Evolutionary conservation across 2,888 invertebrate species (phyloP), one percentile per base, ranked within the genome.

Genomic region (Ptychoptera contaminata): DNA sequence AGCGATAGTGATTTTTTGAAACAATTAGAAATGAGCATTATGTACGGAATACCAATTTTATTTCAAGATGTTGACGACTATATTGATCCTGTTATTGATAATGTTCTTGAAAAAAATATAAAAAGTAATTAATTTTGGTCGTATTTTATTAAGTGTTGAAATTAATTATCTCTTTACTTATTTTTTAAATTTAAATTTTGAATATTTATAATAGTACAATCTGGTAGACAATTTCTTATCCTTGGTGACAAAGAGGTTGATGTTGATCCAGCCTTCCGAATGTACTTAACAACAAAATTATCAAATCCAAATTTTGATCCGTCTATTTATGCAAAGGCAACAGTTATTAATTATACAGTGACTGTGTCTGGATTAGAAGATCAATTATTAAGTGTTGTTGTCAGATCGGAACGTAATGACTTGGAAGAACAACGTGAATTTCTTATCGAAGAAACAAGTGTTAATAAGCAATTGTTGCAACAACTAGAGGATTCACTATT

Each of bases 41-140:
- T 85, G 60, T 90, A 87, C 56, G 93, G 93, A 1, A 75, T 80
- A 53, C 87, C 92, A 0, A 79, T 93, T 40, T 62, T 93, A 1
- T 87, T 93, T 60, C 84, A 88, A 67, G 91, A 93, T 58, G 85
- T 92, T 2, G 91, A 91, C 58, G 86, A 87, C 56, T 90, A 87
- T 57, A 83, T 93, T 34, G 92, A 93, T 65, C 91, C 92, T 0
- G 84, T 91, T 1, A 79, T 91, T 32, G 85, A 88, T 55, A 85
- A 88, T 58, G 79, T 92, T 1, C 67, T 93, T 9, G 83, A 85
- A 58, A 90, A 85, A 60, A 88, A 87, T 58, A 73, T 90, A 38
- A 82, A 84, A 71, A 70, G 80, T 79, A 61, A 43, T 51, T 44
- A 31, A n/a, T 11, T 31, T 7, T 16, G 23, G 5, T 36, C 14